A percentile compares a stretch with the other conserved stretches of the same genome.
Evolutionary conservation across 2,797 vertebrate species (phyloP).

Genomic region (Anabas testudineus): DNA sequence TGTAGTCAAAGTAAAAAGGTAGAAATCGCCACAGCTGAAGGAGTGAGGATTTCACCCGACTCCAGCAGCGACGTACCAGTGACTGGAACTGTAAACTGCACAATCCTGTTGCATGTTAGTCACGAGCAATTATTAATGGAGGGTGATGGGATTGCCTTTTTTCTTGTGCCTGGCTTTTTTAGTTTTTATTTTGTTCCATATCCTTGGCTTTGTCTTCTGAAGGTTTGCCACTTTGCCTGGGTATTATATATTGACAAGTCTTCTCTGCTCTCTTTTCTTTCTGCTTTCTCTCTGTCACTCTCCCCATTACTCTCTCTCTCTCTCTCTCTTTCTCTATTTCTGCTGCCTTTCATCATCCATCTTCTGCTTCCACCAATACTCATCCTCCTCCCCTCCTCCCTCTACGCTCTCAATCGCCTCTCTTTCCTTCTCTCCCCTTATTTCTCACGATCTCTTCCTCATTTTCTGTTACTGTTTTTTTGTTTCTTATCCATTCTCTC

Average conservation of each 20-base stretch:
- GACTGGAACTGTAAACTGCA: slow-evolving; percentile 20
- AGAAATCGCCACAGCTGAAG: slow-evolving; percentile 1
- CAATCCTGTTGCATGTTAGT: slow-evolving; percentile 29
- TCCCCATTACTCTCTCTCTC: slow-evolving; percentile 62
- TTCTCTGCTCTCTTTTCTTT: slow-evolving; percentile 50
- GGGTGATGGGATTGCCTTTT: slow-evolving; percentile 34
- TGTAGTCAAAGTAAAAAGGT: slow-evolving; percentile 7
- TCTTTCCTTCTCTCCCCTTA: slow-evolving; percentile 14
- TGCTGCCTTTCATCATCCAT: slow-evolving; percentile 71
- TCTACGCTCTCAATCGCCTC: slow-evolving; percentile 35
- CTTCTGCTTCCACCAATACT: slow-evolving; percentile 59
- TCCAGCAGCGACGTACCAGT: slow-evolving; percentile 4
- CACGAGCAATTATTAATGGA: slow-evolving; percentile 29
- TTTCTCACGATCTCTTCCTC: slow-evolving; percentile 10
- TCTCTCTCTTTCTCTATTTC: slow-evolving; percentile 52
- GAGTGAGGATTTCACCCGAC: slow-evolving; percentile 13
- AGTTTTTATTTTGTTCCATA: too few relatives aligned
- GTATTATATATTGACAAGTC: slow-evolving; percentile 64
- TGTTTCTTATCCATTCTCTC: slow-evolving; percentile 8
- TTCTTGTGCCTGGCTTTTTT: slow-evolving; percentile 60
- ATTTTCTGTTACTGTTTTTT: slow-evolving; percentile 9
- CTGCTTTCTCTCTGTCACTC: slow-evolving; percentile 60
- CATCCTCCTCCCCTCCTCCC: slow-evolving; percentile 26
- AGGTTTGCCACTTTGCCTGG: slow-evolving; percentile 46
- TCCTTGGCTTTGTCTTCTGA: slow-evolving; percentile 61